Base-by-base conservation (phyloP, 37 sponge, comb jelly and placozoan genomes). In the Theonella swinhoei region DNA sequence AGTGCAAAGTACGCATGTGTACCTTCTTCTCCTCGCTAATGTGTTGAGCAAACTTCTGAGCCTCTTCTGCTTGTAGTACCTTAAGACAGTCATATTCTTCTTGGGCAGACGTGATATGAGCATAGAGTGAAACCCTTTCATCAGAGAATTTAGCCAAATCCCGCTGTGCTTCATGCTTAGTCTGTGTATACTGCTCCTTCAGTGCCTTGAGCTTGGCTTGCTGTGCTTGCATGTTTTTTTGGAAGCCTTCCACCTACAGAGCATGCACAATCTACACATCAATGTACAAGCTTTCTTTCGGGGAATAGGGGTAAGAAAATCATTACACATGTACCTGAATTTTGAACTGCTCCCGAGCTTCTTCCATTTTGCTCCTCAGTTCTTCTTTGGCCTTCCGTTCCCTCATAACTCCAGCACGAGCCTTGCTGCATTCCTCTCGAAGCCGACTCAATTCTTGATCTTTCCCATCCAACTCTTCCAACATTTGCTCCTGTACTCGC, bases 11-110 rank as follows among this genome's bases (percentile, higher is more conserved):
- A 26, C n/a, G n/a, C n/a, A n/a, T n/a, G n/a, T n/a, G n/a, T n/a
- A n/a, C n/a, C n/a, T n/a, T n/a, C n/a, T n/a, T n/a, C n/a, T n/a
- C n/a, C n/a, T n/a, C n/a, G n/a, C n/a, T n/a, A n/a, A n/a, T n/a
- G n/a, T n/a, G n/a, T n/a, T n/a, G n/a, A n/a, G n/a, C n/a, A n/a
- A n/a, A 79, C 4, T 72, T 83, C 23, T 69, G 43, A 62, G 83
- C 74, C 19, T 89, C 84, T 25, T 62, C 28, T 4, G 68, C 11
- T 62, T 93, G 94, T 7, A 85, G 77, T 34, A 62, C 75, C 79
- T 93, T 93, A 65, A 93, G 70, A 81, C 94, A 93, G 39, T 81
- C 83, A 30, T 93, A 93, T 75, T 93, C 94, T 65, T 93, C 94
- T 30, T 72, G 61, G 2, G 78, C 59, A 4, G 72, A 41, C 64